Evolutionary conservation across 2,797 vertebrate species (phyloP).

Genomic region (Centropyge bicolor): DNA sequence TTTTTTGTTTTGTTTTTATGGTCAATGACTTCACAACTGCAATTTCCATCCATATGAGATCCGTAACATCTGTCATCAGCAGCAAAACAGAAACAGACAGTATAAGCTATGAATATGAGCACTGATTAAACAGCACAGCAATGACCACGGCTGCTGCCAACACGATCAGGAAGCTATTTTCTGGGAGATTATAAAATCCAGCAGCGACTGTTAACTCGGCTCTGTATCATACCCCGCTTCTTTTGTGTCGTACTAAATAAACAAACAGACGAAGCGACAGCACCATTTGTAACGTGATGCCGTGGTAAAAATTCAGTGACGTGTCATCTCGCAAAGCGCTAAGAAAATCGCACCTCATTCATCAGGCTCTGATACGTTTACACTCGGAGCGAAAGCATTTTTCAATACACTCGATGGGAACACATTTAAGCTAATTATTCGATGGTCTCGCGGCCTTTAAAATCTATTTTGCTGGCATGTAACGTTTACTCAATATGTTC

Average conservation of each 20-base stretch:
- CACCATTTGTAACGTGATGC: constrained; percentile 30
- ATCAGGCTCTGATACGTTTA: constrained; percentile 39
- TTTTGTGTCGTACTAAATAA: constrained; percentile 21
- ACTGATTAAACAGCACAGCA: constrained; percentile 36
- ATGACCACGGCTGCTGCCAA: constrained; percentile 35
- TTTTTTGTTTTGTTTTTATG: background rate
- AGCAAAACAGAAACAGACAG: constrained; percentile 29
- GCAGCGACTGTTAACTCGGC: constrained; percentile 23
- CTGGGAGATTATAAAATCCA: constrained; percentile 30
- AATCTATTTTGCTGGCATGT: constrained; percentile 39
- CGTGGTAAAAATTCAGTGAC: constrained; percentile 12
- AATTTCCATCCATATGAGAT: constrained; percentile 38
- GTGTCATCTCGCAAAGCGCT: constrained; percentile 19
- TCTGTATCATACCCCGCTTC: background rate
- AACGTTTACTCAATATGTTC: constrained; percentile 52
- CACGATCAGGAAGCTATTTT: constrained; percentile 31
- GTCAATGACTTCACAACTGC: constrained; percentile 18
- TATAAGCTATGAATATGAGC: constrained; percentile 35
- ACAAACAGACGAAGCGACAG: constrained; percentile 32
- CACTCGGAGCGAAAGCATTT: constrained; percentile 21
- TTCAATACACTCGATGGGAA: constrained; percentile 37
- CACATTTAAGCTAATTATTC: constrained; percentile 46
- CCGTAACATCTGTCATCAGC: constrained; percentile 41
- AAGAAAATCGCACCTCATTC: constrained; percentile 47
- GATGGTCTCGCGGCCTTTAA: constrained; percentile 42